Percentiles rank a stretch among this genome's conserved stretches.
Evolutionary conservation across 2,888 invertebrate species (phyloP).

Genomic region (Agriotes lineatus): DNA sequence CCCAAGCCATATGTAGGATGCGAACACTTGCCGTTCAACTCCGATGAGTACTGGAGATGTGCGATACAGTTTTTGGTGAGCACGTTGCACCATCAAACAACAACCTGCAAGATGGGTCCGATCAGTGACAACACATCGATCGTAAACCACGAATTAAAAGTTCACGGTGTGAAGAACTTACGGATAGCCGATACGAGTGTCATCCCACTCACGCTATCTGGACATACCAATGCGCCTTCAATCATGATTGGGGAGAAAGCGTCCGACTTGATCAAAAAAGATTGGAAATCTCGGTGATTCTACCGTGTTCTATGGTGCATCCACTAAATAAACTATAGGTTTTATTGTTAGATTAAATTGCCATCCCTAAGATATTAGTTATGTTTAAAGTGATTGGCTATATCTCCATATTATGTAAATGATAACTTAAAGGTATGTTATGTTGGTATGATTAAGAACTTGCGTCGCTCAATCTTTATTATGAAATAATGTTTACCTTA

Average conservation of each 20-base stretch:
- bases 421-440: no score
- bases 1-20: constrained; percentile 71
- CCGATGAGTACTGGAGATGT: constrained; percentile 78
- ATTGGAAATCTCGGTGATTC: no score
- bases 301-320: no score
- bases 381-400: no score
- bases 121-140: constrained; percentile 65
- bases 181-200: constrained; percentile 79
- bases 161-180: constrained; percentile 72
- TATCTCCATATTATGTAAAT: no score
- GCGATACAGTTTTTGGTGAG: constrained; percentile 71
- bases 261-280: constrained; percentile 75
- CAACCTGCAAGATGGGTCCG: constrained; percentile 80
- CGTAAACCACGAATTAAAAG: constrained; percentile 61
- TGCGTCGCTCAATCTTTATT: no score
- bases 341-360: no score
- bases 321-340: no score
- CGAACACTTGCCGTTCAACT: constrained; percentile 67
- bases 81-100: constrained; percentile 77
- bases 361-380: no score
- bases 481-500: no score
- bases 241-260: constrained; percentile 82
- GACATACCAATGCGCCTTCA: constrained; percentile 76
- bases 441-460: no score
- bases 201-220: constrained; percentile 75